phyloP scores from a whole-genome alignment of 1,140 invertebrate species.

The Ditylenchus dipsaci region DNA sequence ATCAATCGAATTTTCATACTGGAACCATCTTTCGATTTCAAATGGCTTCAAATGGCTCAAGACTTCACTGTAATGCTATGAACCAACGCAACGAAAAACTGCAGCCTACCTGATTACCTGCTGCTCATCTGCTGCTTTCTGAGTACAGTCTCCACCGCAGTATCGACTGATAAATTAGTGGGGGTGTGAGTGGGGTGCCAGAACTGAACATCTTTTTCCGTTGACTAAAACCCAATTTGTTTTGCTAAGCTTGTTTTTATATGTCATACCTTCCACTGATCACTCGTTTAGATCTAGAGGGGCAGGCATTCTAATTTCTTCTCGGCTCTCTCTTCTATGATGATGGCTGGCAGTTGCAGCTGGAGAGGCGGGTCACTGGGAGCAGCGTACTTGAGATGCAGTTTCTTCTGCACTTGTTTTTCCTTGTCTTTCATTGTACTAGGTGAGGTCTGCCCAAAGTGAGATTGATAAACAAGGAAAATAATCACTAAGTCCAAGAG shows the following conservation, averaged over 20 bases:
- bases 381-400: background rate
- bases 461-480: background rate
- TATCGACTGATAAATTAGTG: constrained; percentile 4
- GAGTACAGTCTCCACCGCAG: background rate
- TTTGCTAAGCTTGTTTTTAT: background rate
- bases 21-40: too few relatives aligned
- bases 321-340: too few relatives aligned
- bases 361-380: constrained; percentile 31
- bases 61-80: too few relatives aligned
- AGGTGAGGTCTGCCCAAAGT: background rate
- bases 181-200: background rate
- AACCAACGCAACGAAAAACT: too few relatives aligned
- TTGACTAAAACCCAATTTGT: background rate
- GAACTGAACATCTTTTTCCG: background rate
- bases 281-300: constrained; percentile 27
- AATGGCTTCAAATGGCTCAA: too few relatives aligned
- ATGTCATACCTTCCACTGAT: constrained; percentile 10
- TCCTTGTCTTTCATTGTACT: constrained; percentile 23
- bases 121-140: background rate
- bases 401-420: constrained; percentile 13
- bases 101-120: background rate
- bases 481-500: background rate
- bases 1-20: too few relatives aligned
- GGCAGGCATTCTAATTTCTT: background rate
- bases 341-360: background rate